Conservation (phyloP, 2,797 vertebrate genomes). For the Percopsis omiscomaycus region DNA sequence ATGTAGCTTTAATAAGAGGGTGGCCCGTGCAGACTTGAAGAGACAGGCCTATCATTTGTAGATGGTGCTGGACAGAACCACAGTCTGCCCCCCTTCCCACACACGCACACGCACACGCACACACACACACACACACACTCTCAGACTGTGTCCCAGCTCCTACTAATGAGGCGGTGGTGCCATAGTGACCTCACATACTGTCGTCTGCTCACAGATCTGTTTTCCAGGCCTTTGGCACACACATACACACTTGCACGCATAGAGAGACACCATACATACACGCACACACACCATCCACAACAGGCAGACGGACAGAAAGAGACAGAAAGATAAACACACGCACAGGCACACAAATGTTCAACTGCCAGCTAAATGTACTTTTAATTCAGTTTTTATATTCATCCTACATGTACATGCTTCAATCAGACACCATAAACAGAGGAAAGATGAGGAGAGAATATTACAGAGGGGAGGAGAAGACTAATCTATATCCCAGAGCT, state of each 20-base stretch:
- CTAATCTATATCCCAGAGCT: slow-evolving; percentile 56
- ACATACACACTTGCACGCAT: slow-evolving; percentile 33
- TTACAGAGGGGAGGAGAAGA: slow-evolving; percentile 68
- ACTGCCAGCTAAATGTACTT: slow-evolving; percentile 32
- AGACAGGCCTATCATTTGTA: slow-evolving; percentile 62
- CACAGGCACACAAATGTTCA: slow-evolving; percentile 12
- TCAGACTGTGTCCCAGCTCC: slow-evolving; percentile 49
- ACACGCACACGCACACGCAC: too few relatives aligned
- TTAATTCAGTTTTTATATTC: slow-evolving; percentile 64
- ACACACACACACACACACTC: neutral
- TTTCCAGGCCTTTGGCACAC: slow-evolving; percentile 68
- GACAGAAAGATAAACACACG: slow-evolving; percentile 21
- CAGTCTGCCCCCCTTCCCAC: slow-evolving; percentile 41
- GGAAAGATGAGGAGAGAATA: slow-evolving; percentile 38
- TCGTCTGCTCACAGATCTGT: slow-evolving; percentile 70
- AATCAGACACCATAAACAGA: slow-evolving; percentile 54
- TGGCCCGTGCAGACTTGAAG: slow-evolving; percentile 49
- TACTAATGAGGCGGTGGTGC: slow-evolving; percentile 66
- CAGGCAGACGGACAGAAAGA: slow-evolving; percentile 5
- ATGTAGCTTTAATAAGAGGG: slow-evolving; percentile 52
- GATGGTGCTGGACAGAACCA: slow-evolving; percentile 53
- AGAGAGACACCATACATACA: slow-evolving; percentile 5
- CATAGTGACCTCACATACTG: slow-evolving; percentile 72
- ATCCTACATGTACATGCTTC: slow-evolving; percentile 66
- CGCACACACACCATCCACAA: slow-evolving; percentile 1